These are phyloP conservation scores for Poeciliopsis retropinna DNA, from an alignment of 2,113 vertebrate species.

Conservation along the genomic window DNA sequence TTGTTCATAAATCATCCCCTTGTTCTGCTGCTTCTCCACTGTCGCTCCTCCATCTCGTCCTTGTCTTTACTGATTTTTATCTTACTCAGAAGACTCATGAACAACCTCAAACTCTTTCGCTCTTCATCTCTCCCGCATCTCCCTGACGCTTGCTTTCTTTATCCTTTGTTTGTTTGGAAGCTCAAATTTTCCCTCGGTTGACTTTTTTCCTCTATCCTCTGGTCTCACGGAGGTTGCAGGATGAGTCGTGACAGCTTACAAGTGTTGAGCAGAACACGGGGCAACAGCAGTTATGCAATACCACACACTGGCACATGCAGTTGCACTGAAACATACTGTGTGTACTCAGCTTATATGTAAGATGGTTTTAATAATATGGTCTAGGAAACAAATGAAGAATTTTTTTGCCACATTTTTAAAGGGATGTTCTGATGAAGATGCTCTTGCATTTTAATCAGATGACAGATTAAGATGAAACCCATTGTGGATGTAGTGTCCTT, in stretches of 20 bases:
- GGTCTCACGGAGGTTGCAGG: constrained; percentile 20
- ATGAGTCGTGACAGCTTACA: constrained; percentile 65
- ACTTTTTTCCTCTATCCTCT: constrained; percentile 23
- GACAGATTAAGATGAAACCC: too few relatives aligned
- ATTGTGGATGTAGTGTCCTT: too few relatives aligned
- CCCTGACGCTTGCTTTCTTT: constrained; percentile 5
- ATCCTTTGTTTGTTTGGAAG: constrained; percentile 4
- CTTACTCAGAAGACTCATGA: constrained; percentile 1
- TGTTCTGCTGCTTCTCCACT: constrained; percentile 2
- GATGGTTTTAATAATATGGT: constrained; percentile 17
- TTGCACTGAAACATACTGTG: constrained; percentile 17
- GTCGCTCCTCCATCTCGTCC: neutral
- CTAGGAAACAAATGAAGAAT: neutral
- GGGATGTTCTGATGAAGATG: neutral
- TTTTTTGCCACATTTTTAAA: neutral
- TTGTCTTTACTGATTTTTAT: neutral
- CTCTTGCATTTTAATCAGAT: neutral
- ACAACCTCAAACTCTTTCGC: neutral
- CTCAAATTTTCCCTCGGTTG: constrained; percentile 15
- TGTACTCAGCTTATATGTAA: neutral
- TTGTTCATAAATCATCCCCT: constrained; percentile 19
- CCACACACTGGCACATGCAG: constrained; percentile 15
- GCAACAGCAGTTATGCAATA: constrained; percentile 63
- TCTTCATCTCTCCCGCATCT: neutral
- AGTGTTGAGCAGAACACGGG: constrained; percentile 43